phyloP scores from a whole-genome alignment of 1,140 invertebrate species.

The Eulimnadia texana region DNA sequence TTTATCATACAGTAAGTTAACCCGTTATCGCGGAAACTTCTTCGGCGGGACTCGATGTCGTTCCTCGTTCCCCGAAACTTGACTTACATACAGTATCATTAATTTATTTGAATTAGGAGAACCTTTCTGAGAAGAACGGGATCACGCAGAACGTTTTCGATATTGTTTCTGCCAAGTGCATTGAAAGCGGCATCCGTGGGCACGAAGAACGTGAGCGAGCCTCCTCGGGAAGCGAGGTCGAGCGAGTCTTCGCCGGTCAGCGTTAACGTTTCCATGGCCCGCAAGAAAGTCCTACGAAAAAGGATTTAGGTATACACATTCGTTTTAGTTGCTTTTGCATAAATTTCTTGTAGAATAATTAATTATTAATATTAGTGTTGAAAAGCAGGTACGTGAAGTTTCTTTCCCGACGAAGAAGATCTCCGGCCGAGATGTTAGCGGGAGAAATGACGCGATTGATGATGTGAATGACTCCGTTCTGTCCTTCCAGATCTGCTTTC shows the following conservation, averaged over 20 bases:
- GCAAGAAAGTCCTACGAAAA: slow-evolving; percentile 29
- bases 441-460: slow-evolving; percentile 36
- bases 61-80: too few relatives aligned
- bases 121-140: slow-evolving; percentile 9
- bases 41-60: too few relatives aligned
- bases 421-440: slow-evolving; percentile 30
- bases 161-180: slow-evolving; percentile 11
- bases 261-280: slow-evolving; percentile 29
- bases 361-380: background rate
- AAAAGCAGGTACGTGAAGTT: slow-evolving; percentile 28
- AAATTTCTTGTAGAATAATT: too few relatives aligned
- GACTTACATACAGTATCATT: too few relatives aligned
- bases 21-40: background rate
- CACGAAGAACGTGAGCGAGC: slow-evolving; percentile 35
- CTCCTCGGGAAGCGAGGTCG: slow-evolving; percentile 18
- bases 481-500: slow-evolving; percentile 32
- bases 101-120: too few relatives aligned
- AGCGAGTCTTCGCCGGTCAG: slow-evolving; percentile 15
- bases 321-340: too few relatives aligned
- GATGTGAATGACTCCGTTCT: slow-evolving; percentile 40
- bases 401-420: slow-evolving; percentile 29
- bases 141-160: slow-evolving; percentile 4
- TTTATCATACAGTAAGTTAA: background rate
- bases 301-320: too few relatives aligned
- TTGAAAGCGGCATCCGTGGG: slow-evolving; percentile 35